phyloP scores from a whole-genome alignment of 1,140 invertebrate genomes.

The Scaptomyza hsui region DNA sequence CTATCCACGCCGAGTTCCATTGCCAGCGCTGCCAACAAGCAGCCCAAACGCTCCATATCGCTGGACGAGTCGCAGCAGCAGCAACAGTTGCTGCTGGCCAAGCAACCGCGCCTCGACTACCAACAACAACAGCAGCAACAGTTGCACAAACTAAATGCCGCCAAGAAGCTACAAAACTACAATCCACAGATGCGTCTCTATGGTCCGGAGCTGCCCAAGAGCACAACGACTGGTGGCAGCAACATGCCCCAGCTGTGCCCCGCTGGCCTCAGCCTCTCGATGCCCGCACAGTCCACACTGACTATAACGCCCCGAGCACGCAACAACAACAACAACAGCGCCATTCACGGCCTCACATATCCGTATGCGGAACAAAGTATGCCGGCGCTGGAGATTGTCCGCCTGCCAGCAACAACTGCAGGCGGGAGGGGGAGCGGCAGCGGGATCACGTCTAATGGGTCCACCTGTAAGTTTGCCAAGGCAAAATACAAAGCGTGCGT shows the following conservation, averaged over 20 bases:
- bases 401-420: constrained; percentile 28
- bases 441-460: constrained; percentile 48
- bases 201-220: constrained; percentile 49
- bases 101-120: constrained; percentile 57
- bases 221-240: not conserved
- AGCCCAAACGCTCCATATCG: constrained; percentile 68
- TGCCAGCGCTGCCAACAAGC: constrained; percentile 77
- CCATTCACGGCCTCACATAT: constrained; percentile 9
- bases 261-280: constrained; percentile 27
- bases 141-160: constrained; percentile 19
- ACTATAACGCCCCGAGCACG: constrained; percentile 8
- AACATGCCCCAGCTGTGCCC: constrained; percentile 51
- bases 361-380: constrained; percentile 10
- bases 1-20: constrained; percentile 76
- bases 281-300: constrained; percentile 21
- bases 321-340: constrained; percentile 9
- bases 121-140: constrained; percentile 41
- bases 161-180: constrained; percentile 18
- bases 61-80: constrained; percentile 64
- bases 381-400: constrained; percentile 71
- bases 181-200: constrained; percentile 52
- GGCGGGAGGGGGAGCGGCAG: not conserved
- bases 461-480: constrained; percentile 53
- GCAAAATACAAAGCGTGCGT: constrained; percentile 29
- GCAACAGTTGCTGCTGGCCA: constrained; percentile 41